phyloP scores from a whole-genome alignment of 2,888 invertebrate species.

The Charanyca ferruginea region DNA sequence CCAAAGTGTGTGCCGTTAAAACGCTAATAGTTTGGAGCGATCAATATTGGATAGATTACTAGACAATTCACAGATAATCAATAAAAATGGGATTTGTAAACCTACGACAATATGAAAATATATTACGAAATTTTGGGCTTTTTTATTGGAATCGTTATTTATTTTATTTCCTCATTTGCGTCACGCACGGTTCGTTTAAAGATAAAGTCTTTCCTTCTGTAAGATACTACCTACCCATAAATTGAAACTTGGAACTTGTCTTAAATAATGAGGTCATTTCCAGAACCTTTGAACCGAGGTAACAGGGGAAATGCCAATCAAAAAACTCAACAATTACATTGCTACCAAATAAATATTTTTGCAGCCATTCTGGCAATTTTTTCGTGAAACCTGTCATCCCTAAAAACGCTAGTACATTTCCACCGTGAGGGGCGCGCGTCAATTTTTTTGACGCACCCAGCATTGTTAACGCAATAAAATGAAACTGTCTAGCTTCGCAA shows the following conservation, averaged over 20 bases:
- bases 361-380: slow-evolving; percentile 21
- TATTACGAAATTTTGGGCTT: neutral
- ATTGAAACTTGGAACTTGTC: neutral
- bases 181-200: neutral
- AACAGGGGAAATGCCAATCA: neutral
- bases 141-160: neutral
- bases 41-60: neutral
- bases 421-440: slow-evolving; percentile 26
- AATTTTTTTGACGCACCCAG: slow-evolving; percentile 48
- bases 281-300: neutral
- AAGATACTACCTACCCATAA: neutral
- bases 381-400: slow-evolving; percentile 41
- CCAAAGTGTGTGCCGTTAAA: neutral
- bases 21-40: neutral
- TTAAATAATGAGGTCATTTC: neutral
- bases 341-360: slow-evolving; percentile 30
- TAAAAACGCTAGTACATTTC: slow-evolving; percentile 37
- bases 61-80: neutral
- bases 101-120: too few relatives aligned
- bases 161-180: neutral
- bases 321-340: slow-evolving; percentile 24
- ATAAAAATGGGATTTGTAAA: too few relatives aligned
- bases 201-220: neutral
- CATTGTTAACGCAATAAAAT: slow-evolving; percentile 50
- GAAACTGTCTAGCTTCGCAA: slow-evolving; percentile 49